Evolutionary conservation across 2,888 invertebrate species (phyloP), one percentile per base, ranked within the genome.

Genomic region (Heliconius cydno): DNA sequence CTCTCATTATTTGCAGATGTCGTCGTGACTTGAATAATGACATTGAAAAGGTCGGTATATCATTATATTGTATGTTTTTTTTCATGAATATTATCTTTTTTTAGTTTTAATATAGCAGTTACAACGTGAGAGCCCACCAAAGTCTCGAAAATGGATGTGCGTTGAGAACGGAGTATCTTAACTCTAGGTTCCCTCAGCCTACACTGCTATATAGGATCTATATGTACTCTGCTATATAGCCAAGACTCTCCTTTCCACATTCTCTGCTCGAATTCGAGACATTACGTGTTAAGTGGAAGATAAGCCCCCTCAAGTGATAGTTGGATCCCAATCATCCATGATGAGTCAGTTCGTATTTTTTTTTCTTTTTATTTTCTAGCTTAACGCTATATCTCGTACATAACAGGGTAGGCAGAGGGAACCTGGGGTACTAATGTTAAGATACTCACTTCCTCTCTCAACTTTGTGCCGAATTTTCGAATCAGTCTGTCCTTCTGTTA

Each of bases 1-100:
- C 46, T n/a, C 76, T 80, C 57, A 73, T 71, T 85, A 79, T 82
- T 85, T 86, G 68, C 86, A 86, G 86, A 84, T 85, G 81, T 81
- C 82, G 79, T 80, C 79, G 78, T 76, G 68, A 80, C 74, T 78
- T 84, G 82, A 73, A 84, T 83, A 83, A 84, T 82, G 83, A 81
- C 77, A 83, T 84, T 84, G 84, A 85, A 83, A 82, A 85, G 85
- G 86, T 86, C 78, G 57, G 84, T 83, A 63, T 28, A 65, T 25
- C 9, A 34, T 12, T 7, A 65, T 65, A 25, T 60, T 41, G 22
- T 10, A n/a, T 34, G 15, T 13, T 52, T 41, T 52, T 52, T 34
- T 67, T 67, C 38, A n/a, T 60, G 22, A 46, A 6, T 46, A 46
- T 41, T 46, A 7, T 28, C 15, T 13, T 46, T 22, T 60, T 22